Evolutionary conservation across 2,113 vertebrate species (phyloP).

Genomic region (Axis porcinus): DNA sequence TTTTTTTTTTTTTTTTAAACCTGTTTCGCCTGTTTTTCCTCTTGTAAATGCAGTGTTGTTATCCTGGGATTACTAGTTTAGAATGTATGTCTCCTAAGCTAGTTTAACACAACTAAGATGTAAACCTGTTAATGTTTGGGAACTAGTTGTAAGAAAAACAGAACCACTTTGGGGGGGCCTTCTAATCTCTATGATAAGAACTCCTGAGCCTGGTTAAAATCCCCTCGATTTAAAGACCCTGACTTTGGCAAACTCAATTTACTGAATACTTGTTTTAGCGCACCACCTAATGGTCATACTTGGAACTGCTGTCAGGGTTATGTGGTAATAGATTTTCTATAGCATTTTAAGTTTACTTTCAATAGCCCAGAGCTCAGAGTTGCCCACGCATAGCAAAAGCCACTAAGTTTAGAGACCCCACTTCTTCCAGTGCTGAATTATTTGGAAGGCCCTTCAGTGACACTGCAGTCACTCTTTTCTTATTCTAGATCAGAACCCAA

Average conservation of each 20-base stretch:
- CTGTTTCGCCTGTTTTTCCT: background rate
- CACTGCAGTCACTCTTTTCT: background rate
- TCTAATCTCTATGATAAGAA: slow-evolving; percentile 24
- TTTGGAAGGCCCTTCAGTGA: background rate
- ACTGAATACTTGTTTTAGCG: slow-evolving; percentile 1
- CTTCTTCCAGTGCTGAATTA: background rate
- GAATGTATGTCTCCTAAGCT: background rate
- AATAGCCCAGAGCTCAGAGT: background rate
- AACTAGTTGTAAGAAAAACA: background rate
- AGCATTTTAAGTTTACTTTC: background rate
- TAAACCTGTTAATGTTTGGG: slow-evolving; percentile 22
- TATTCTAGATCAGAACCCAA: background rate
- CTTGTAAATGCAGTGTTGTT: background rate
- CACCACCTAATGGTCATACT: slow-evolving; percentile 54
- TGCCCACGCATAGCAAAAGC: background rate
- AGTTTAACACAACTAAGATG: background rate
- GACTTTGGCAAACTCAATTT: background rate
- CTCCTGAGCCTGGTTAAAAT: slow-evolving; percentile 29
- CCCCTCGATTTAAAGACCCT: slow-evolving; percentile 27
- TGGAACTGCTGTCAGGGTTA: background rate
- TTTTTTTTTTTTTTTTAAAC: background rate
- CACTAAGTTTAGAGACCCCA: background rate
- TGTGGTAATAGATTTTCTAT: background rate
- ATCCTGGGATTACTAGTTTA: background rate
- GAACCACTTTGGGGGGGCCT: background rate